Evolutionary conservation across 2,888 invertebrate genomes (phyloP), one percentile per base, ranked within the genome.

Genomic region (Villa cingulata): DNA sequence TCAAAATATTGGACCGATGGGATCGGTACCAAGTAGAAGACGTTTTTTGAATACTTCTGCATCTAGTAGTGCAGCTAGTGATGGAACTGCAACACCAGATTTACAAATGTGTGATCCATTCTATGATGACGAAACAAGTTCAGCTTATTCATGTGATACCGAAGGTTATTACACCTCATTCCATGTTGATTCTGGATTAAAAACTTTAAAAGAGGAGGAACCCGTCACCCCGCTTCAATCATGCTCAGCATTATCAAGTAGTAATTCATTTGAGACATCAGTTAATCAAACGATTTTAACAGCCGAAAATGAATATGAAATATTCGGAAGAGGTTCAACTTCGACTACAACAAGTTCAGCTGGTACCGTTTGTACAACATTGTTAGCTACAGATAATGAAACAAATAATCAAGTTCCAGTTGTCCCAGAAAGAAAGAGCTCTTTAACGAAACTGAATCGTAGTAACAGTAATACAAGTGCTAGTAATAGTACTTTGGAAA

Each of bases 121-220:
- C 49, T 78, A 83, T 55, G 86, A 88, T 65, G 89, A 90, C 62
- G 90, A 90, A 70, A 87, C 86, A 1, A 86, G 86, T 57, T 91
- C 91, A 0, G 86, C 90, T 49, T 94, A 91, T 66, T 94, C 94
- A 3, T 89, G 94, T 62, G 96, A 96, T 63, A 92, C 92, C 2
- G 96, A 96, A 70, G 96, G 96, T 9, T 96, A 95, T 67, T 96
- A 92, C 66, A 96, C 96, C 1, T 94, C 94, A 18, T 96, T 96
- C 73, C 94, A 96, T 68, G 83, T 90, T 76, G 95, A 96, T 68
- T 91, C 91, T 48, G 95, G 95, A 0, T 68, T 96, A 52, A 86
- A 86, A 62, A 86, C 88, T 0, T 70, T 88, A 15, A 82, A 86
- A 61, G 88, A 89, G 67, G 82, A 82, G 57, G 75, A 81, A 53